Base-by-base conservation (phyloP, 1,140 invertebrate genomes). In the Drosophila bocki region DNA sequence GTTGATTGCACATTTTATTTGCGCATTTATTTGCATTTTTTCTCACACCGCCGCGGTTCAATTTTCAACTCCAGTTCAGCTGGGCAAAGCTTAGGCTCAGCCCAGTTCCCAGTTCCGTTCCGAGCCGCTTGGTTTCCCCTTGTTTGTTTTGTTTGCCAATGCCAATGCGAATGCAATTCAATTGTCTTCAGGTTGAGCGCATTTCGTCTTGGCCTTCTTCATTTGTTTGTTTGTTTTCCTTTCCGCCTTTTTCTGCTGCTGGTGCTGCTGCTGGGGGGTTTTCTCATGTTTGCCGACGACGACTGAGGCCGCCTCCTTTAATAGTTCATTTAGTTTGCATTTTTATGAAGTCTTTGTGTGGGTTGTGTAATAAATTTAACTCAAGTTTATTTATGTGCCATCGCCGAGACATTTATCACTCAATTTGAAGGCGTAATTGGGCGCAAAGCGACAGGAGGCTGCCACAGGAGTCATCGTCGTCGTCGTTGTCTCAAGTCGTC, bases 281-380 rank as follows among this genome's bases (percentile, higher is more conserved):
- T 78, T 90, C 78, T 82, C 85, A 90, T 85, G 84, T 88, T 88
- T 72, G 80, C 84, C 85, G 84, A 47, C 68, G 68, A 69, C 48
- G 67, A 68, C 63, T 63, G 63, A 64, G 50, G 67, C 67, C 67
- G 67, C 65, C 83, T 76, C 82, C 54, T 78, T 90, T 90, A 90
- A 90, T 90, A 90, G 85, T 90, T 85, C 85, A 90, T 90, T 90
- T 90, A 90, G 85, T 90, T 90, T 82, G 85, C 85, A 90, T 90
- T 90, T 90, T 90, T 90, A 90, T 90, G 86, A 84, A 90, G 84
- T 87, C 84, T 87, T 87, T 87, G 84, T 87, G 84, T 87, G 84
- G 84, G 85, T 90, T 90, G 85, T 85, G 86, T 90, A 90, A 90
- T 90, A 90, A 90, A 90, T 90, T 90, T 91, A 86, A 90, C 85